Evolutionary conservation across 2,888 invertebrate species (phyloP), one percentile per base, ranked within the genome.

Genomic region (Heliconius ethilla): DNA sequence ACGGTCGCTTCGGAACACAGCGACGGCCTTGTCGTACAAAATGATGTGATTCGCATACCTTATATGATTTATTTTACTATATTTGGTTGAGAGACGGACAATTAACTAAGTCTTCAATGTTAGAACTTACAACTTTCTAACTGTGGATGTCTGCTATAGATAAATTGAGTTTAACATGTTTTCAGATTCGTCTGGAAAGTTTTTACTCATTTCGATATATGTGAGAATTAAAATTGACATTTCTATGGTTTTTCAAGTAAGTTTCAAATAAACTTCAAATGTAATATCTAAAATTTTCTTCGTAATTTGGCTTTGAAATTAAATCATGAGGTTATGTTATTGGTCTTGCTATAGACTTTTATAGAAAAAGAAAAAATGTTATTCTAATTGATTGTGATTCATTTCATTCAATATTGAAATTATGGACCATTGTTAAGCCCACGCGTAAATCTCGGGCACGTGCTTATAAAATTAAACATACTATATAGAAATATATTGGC

Each of bases 11-110:
- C 73, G 70, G 66, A 74, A 76, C 69, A 75, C 70, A 67, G 51
- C 76, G 65, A 70, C 78, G 74, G 70, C 79, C 80, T 81, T 78
- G 82, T 67, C 67, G 75, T 77, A 80, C 79, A 78, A 81, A 81
- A 78, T 59, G 66, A 81, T 79, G 79, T 79, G 82, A 65, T 62
- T 70, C 59, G 81, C 78, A 70, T 81, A 75, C 79, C 75, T 69
- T 76, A 76, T 79, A 79, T 66, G 77, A 78, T 69, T 78, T 75
- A 70, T 76, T 80, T 80, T 76, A 66, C 73, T 74, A 37, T 73
- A 67, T 74, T 29, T 62, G 66, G 62, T 45, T 37, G 62, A 74
- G 29, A 73, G 59, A 73, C 66, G 22, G 29, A 65, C 65, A 62
- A 74, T 77, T 77, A 74, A 66, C 37, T 40, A 66, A 72, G 18